phyloP scores from a whole-genome alignment of 2,888 invertebrate genomes.

The Tenthredo amoena region DNA sequence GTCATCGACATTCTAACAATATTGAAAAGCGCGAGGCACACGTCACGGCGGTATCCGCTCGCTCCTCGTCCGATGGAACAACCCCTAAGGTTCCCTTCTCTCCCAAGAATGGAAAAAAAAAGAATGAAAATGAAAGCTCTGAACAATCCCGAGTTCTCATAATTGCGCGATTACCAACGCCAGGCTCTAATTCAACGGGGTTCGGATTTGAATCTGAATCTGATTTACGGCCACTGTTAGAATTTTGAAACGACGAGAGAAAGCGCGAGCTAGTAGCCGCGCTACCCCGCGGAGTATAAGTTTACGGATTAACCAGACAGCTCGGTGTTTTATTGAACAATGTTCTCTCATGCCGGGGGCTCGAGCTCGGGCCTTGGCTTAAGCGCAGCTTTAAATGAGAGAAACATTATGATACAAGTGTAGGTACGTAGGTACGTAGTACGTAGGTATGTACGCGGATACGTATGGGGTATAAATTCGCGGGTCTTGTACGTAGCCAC shows the following conservation, averaged over 20 bases:
- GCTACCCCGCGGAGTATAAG: background rate
- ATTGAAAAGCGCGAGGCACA: constrained; percentile 5
- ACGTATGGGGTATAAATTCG: background rate
- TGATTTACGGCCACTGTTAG: background rate
- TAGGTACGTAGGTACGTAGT: background rate
- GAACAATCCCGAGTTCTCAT: background rate
- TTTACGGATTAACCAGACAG: constrained; percentile 37
- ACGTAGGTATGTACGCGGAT: background rate
- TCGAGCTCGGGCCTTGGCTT: background rate
- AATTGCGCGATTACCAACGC: background rate
- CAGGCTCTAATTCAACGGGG: background rate
- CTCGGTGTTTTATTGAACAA: constrained; percentile 33
- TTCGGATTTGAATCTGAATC: background rate
- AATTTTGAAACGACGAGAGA: background rate
- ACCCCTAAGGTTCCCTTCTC: background rate
- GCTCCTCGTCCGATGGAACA: background rate
- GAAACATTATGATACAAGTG: background rate
- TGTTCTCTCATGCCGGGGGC: background rate
- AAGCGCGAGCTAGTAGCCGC: background rate
- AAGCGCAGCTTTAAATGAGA: constrained; percentile 21
- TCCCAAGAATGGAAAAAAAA: too few species aligned
- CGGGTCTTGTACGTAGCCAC: background rate
- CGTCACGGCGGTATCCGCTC: background rate
- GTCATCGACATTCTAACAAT: constrained; percentile 14
- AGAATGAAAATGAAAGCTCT: background rate